A percentile compares a stretch with the other conserved stretches of the same genome.
Conservation (phyloP, 2,888 invertebrate genomes). For the Drosophila barbarae region DNA sequence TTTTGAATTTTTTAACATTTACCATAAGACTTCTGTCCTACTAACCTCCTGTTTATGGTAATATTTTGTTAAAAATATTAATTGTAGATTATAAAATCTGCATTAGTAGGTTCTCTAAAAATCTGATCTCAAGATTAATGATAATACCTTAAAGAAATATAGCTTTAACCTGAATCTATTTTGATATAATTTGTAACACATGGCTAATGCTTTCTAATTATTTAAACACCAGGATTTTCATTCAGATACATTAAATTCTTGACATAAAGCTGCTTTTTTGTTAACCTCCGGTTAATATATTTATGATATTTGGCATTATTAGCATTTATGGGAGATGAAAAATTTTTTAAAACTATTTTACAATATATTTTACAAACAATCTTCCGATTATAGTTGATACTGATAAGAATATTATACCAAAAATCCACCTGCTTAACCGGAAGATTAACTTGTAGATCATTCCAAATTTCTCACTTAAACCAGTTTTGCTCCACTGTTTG, state of each 20-base stretch:
- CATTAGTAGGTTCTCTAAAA: background rate
- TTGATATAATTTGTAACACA: too few species aligned
- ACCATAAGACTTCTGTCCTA: background rate
- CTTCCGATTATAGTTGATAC: background rate
- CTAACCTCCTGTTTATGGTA: background rate
- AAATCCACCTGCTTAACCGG: background rate
- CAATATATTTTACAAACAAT: background rate
- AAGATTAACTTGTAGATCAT: background rate
- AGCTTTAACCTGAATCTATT: too few species aligned
- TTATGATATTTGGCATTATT: background rate
- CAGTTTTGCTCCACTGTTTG: constrained; percentile 49
- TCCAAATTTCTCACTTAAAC: background rate
- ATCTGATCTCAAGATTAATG: background rate
- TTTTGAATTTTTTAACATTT: background rate
- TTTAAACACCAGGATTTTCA: background rate
- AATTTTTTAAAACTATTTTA: too few species aligned
- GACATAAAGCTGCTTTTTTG: background rate
- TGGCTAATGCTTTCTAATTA: too few species aligned
- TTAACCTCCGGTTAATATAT: background rate
- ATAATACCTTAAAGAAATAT: background rate
- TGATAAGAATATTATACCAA: background rate
- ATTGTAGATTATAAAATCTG: background rate
- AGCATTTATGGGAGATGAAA: too few species aligned
- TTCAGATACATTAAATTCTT: background rate
- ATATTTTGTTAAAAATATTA: background rate